Percentiles rank a stretch among this genome's conserved stretches.
Conservation (phyloP, 2,113 vertebrate species). For the Anolis carolinensis region DNA sequence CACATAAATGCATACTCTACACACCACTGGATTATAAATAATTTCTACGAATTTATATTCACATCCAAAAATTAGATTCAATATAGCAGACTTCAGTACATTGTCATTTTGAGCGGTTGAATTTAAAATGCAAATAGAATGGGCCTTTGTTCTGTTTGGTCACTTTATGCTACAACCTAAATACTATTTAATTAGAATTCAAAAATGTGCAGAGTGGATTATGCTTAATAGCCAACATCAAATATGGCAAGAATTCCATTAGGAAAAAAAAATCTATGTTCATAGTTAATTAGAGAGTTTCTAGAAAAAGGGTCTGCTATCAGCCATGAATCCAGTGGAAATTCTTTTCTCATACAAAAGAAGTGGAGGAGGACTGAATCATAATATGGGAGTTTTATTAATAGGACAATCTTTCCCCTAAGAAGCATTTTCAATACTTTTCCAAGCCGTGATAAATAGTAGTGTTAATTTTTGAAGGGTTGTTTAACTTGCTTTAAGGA, state of each 20-base stretch:
- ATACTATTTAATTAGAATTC: neutral
- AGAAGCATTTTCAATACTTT: neutral
- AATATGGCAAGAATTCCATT: conserved; percentile 4
- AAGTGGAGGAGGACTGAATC: neutral
- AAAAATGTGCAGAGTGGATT: neutral
- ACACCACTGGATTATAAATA: neutral
- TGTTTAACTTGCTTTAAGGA: too few species aligned
- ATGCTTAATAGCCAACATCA: neutral
- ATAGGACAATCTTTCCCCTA: neutral
- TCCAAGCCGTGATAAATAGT: neutral
- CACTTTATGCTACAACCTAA: too few species aligned
- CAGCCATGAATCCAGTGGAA: neutral
- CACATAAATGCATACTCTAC: too few species aligned
- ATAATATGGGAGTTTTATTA: conserved; percentile 8
- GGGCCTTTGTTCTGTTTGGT: too few species aligned
- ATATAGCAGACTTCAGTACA: neutral
- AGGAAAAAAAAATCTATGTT: neutral
- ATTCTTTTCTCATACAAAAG: neutral
- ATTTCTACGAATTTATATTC: neutral
- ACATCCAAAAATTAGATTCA: neutral
- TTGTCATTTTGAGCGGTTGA: neutral
- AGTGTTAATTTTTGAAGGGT: too few species aligned
- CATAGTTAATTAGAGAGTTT: neutral
- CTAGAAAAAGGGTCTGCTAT: neutral
- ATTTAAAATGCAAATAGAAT: neutral